Evolutionary conservation across 2,797 vertebrate genomes (phyloP), one percentile per base, ranked within the genome.

Genomic region (Semotilus atromaculatus): DNA sequence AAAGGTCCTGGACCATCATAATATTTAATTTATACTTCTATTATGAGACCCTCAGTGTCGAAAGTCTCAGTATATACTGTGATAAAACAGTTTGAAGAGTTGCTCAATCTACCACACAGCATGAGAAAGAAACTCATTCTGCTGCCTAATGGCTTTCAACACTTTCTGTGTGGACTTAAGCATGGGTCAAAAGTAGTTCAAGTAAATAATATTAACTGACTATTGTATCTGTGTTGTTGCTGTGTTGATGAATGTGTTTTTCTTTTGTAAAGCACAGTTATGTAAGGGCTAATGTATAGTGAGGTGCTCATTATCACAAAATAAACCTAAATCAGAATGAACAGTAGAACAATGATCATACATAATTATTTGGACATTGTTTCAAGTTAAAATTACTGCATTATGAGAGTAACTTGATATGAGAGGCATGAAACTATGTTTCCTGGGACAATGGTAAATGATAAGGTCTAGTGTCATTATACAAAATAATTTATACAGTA

Each of bases 11-110:
- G 7, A 55, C 21, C 73, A 36, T 77, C 75, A 10, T 40, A 26
- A 23, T 79, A 66, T 79, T 79, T 79, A 45, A 79, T 48, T 66
- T 79, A 64, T 79, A 55, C 76, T 66, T 45, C 19, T 45, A 66
- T 79, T 79, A 79, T 16, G 26, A 31, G 18, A 48, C 38, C 26
- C 26, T 66, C 60, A 9, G 18, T 34, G 18, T 19, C 11, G 13
- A 64, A 48, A 66, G 18, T 45, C 58, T 66, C 6, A 14, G 34
- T 19, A 29, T 60, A n/a, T 36, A 7, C 48, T 40, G 34, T 62
- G 36, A 43, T 77, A 21, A 60, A 77, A 66, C 76, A 45, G 29
- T 45, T 7, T 14, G 58, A 34, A 79, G 76, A 66, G 26, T 18
- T 23, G 26, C 40, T 48, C 60, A 79, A 45, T 79, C 58, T 31